phyloP scores from a whole-genome alignment of 2,888 invertebrate species.

The Monoplex corrugatus region DNA sequence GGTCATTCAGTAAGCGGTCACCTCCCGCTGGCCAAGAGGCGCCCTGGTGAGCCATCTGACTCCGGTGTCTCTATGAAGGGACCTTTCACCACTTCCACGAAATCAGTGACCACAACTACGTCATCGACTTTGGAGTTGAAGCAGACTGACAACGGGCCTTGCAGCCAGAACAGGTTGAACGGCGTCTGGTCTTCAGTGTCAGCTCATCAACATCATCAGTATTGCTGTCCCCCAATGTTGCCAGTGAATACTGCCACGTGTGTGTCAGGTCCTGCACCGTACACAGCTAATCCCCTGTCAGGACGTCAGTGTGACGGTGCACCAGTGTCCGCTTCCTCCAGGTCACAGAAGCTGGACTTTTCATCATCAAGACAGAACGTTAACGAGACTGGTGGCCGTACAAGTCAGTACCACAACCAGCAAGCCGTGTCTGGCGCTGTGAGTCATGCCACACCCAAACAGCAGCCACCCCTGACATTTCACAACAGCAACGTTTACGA shows the following conservation, averaged over 20 bases:
- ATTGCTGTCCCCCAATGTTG: no score
- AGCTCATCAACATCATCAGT: not conserved
- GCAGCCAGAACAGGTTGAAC: not conserved
- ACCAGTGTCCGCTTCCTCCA: not conserved
- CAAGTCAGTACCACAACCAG: no score
- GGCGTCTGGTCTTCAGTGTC: not conserved
- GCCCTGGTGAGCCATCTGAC: slow-evolving; percentile 81
- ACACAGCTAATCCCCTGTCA: no score
- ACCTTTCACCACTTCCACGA: not conserved
- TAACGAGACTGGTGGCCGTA: no score
- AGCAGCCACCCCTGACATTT: not conserved
- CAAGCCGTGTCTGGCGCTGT: not conserved
- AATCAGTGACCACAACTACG: not conserved
- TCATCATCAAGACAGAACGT: no score
- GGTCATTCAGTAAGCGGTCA: slow-evolving; percentile 76
- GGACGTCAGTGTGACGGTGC: no score
- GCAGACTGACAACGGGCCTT: not conserved
- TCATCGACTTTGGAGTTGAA: not conserved
- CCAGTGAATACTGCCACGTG: no score
- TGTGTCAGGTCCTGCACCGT: no score
- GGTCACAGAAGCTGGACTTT: not conserved
- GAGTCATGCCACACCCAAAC: not conserved
- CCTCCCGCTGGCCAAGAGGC: slow-evolving; percentile 80
- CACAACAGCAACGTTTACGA: not conserved
- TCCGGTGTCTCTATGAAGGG: slow-evolving; percentile 56